Evolutionary conservation across 2,797 vertebrate genomes (phyloP).

Genomic region (Calcarius lapponicus): DNA sequence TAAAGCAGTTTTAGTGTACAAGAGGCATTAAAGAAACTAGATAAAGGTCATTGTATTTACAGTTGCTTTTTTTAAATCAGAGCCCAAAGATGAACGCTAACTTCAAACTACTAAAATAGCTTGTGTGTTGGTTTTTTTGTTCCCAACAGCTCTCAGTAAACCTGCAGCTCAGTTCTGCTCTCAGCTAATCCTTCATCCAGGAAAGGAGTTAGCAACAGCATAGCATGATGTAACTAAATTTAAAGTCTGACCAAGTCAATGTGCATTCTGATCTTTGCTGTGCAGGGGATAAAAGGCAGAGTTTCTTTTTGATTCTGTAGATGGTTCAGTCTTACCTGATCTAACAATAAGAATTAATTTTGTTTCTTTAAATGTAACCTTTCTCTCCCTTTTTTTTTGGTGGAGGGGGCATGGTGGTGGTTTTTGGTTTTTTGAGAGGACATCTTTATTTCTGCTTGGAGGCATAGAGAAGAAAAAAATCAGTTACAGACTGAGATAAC

Average conservation of each 20-base stretch:
- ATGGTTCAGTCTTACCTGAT: not conserved
- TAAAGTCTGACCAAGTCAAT: constrained; percentile 17
- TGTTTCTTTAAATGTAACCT: not conserved
- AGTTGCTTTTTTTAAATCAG: not conserved
- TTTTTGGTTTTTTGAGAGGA: not conserved
- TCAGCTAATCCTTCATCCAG: constrained; percentile 3
- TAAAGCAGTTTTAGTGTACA: not conserved
- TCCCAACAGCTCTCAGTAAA: not conserved
- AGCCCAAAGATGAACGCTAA: not conserved
- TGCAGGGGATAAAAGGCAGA: not conserved
- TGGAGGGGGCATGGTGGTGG: accelerated
- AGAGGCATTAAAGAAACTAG: not conserved
- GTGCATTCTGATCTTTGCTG: constrained; percentile 2
- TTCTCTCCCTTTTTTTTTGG: not conserved
- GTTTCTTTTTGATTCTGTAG: not conserved
- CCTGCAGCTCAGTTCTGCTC: not conserved
- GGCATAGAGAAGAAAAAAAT: not conserved
- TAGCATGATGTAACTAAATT: constrained; percentile 42
- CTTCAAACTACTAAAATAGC: constrained; percentile 10
- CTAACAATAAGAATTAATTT: not conserved
- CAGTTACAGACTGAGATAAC: not conserved
- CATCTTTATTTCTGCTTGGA: not conserved
- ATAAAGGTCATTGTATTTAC: not conserved
- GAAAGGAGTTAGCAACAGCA: not conserved
- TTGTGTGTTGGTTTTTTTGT: not conserved